phyloP scores from a whole-genome alignment of 1,140 invertebrate species.

The Zophobas morio region DNA sequence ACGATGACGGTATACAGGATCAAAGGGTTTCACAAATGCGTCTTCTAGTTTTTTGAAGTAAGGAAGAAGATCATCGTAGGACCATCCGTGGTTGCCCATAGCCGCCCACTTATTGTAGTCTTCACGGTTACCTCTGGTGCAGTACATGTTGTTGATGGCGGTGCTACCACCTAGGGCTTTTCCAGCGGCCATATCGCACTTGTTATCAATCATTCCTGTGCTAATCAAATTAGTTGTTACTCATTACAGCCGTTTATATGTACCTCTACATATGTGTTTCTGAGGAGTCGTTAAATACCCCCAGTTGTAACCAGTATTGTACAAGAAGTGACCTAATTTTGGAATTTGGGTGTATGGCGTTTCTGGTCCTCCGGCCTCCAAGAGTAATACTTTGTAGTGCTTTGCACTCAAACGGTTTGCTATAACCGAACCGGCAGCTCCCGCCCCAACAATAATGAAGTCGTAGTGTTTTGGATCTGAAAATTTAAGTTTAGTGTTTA shows the following conservation, averaged over 20 bases:
- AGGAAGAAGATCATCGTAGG: constrained; percentile 83
- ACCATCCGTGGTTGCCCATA: constrained; percentile 85
- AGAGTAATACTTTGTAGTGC: constrained; percentile 78
- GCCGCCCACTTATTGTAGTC: constrained; percentile 79
- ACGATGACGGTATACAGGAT: constrained; percentile 59
- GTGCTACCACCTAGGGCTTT: constrained; percentile 82
- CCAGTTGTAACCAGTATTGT: constrained; percentile 84
- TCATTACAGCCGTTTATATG: constrained; percentile 7
- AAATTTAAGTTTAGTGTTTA: constrained; percentile 27
- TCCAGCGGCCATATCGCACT: constrained; percentile 74
- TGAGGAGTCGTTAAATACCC: constrained; percentile 83
- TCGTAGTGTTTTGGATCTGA: constrained; percentile 61
- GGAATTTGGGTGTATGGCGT: constrained; percentile 83
- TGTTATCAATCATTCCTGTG: constrained; percentile 68
- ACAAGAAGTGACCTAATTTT: constrained; percentile 76
- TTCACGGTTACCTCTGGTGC: constrained; percentile 82
- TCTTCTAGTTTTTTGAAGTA: constrained; percentile 88
- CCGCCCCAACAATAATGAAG: constrained; percentile 63
- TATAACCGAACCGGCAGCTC: constrained; percentile 72
- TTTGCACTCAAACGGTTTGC: constrained; percentile 83
- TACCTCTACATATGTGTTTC: constrained; percentile 75
- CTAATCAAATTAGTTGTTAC: constrained; percentile 3
- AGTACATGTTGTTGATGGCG: constrained; percentile 90
- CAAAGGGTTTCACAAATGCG: constrained; percentile 71
- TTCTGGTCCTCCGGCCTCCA: constrained; percentile 80